Evolutionary conservation across 2,113 vertebrate species (phyloP).

Genomic region (Nothoprocta perdicaria): DNA sequence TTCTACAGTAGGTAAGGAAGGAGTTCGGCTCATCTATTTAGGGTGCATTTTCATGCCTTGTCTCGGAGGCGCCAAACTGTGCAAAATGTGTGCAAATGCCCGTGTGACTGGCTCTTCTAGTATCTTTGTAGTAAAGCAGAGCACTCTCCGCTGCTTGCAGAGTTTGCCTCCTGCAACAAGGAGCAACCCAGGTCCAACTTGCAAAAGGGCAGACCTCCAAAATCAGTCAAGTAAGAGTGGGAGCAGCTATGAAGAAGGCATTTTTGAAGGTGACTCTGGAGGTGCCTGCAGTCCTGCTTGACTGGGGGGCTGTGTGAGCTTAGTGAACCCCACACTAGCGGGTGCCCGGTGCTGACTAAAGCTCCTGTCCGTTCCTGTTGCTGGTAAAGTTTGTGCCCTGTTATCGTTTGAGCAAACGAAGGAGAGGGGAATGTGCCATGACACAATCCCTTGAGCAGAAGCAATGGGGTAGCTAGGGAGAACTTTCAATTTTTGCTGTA

Average conservation of each 20-base stretch:
- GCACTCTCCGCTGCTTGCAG: neutral
- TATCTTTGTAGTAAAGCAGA: neutral
- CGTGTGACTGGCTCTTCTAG: neutral
- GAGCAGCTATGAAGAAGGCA: fast-evolving
- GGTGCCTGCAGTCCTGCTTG: neutral
- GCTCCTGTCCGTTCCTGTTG: neutral
- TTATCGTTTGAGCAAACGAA: neutral
- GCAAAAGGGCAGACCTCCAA: neutral
- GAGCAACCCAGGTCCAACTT: fast-evolving
- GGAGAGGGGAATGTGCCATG: fast-evolving
- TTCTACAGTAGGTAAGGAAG: neutral
- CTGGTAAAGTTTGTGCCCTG: fast-evolving
- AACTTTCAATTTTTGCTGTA: neutral
- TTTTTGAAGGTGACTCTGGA: neutral
- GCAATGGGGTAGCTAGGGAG: neutral
- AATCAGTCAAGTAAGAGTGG: fast-evolving
- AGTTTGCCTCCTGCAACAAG: fast-evolving
- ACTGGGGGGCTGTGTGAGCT: neutral
- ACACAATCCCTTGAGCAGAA: neutral
- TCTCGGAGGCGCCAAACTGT: neutral
- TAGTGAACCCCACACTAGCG: fast-evolving
- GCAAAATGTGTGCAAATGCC: neutral
- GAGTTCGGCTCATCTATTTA: neutral
- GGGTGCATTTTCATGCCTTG: neutral
- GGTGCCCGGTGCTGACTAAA: neutral